Evolutionary conservation across 2,888 invertebrate species (phyloP), one percentile per base, ranked within the genome.

Genomic region (Caenorhabditis zanzibari): DNA sequence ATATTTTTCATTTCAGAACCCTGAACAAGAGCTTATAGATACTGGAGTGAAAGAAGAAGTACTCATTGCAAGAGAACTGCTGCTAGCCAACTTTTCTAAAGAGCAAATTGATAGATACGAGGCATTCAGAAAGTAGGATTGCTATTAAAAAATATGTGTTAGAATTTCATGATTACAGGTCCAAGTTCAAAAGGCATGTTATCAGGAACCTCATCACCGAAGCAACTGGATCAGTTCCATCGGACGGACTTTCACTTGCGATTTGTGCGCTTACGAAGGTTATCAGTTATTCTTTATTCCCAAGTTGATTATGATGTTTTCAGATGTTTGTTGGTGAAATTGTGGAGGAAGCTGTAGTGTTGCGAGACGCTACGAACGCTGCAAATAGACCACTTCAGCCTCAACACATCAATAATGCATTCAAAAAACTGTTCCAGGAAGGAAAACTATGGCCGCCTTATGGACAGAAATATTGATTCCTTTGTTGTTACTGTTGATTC

Each of bases 161-260:
- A 10, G 12, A 44, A 26, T 28, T 16, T 32, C 14, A 64, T 64
- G 41, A 66, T 76, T 72, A 26, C 12, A 88, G 87, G 24, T 88
- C 88, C 1, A 82, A 82, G 16, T 89, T 89, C 69, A 83, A 81
- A 1, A 89, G 87, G 72, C 54, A 81, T 10, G 74, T 81, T 10
- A 84, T 90, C 14, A 71, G 44, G 44, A 77, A 56, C 5, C 1
- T 71, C 0, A 98, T 99, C 96, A 97, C 98, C 93, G 97, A 97
- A 0, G 97, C 98, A 80, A 97, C 98, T 0, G 98, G 98, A 0
- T 96, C 96, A 9, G 47, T 49, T 0, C 96, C 98, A 0, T 97
- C 97, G 0, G 98, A 98, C 93, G 98, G 98, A 94, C 98, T 98
- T 63, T 98, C 99, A 0, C 99, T 99, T 91, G 98, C 99, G 0